phyloP scores from a whole-genome alignment of 2,888 invertebrate species.

The Luperina nickerlii region DNA sequence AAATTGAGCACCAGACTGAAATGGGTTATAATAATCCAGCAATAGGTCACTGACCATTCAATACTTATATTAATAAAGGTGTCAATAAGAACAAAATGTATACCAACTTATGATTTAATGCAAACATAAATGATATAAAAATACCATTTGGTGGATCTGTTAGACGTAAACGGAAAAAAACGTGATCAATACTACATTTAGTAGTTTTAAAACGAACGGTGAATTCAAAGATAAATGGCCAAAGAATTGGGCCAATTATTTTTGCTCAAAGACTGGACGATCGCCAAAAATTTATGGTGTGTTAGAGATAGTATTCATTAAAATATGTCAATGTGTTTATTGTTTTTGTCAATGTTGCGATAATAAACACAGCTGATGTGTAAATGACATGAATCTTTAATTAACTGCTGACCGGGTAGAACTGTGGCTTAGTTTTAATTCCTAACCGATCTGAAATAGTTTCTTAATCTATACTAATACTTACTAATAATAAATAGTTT shows the following conservation, averaged over 20 bases:
- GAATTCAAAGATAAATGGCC: conserved; percentile 31
- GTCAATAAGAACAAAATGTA: conserved; percentile 3
- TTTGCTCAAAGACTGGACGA: conserved; percentile 40
- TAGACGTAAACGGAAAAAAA: neutral
- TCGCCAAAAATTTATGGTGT: conserved; percentile 39
- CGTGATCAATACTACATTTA: neutral
- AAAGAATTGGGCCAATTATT: conserved; percentile 50
- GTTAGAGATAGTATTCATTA: conserved; percentile 20
- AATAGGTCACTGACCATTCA: conserved; percentile 46
- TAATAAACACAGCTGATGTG: conserved; percentile 17
- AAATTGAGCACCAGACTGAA: conserved; percentile 33
- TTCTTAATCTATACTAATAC: neutral
- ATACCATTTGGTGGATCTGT: conserved; percentile 4
- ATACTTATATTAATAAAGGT: conserved; percentile 28
- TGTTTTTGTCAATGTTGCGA: conserved; percentile 21
- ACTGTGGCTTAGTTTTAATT: neutral
- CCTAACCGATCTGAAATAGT: neutral
- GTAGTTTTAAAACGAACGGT: conserved; percentile 28
- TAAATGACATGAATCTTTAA: neutral
- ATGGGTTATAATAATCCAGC: conserved; percentile 44
- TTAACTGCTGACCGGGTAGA: neutral
- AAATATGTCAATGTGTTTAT: conserved; percentile 49
- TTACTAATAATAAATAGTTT: too few species aligned
- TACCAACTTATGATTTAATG: conserved; percentile 13
- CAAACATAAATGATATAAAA: conserved; percentile 21